These are phyloP conservation scores for Parotocinclus haroldoi DNA, from an alignment of 2,797 vertebrate genomes.

Conservation along the genomic window DNA sequence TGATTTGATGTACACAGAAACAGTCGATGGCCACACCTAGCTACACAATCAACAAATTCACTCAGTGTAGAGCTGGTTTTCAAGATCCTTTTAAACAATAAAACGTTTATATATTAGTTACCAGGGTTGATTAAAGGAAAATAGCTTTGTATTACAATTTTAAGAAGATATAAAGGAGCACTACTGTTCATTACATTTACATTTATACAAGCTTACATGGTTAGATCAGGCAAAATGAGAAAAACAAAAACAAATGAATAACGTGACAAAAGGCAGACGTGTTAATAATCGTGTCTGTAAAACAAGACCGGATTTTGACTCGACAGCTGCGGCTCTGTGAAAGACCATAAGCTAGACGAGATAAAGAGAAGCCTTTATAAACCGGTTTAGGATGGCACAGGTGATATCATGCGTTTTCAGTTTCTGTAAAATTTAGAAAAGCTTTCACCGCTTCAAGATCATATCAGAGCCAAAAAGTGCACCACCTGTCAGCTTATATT, in stretches of 20 bases:
- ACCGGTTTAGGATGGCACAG: constrained; percentile 16
- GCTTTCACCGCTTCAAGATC: neutral
- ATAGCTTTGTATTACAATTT: constrained; percentile 10
- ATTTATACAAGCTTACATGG: constrained; percentile 22
- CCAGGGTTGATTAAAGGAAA: constrained; percentile 11
- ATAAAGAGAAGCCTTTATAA: neutral
- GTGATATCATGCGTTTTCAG: neutral
- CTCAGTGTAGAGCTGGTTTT: constrained; percentile 9
- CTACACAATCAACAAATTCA: constrained; percentile 5
- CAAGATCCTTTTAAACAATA: constrained; percentile 10
- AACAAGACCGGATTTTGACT: neutral
- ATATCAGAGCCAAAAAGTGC: neutral
- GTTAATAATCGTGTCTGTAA: constrained; percentile 12
- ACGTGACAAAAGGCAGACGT: neutral
- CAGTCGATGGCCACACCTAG: constrained; percentile 10
- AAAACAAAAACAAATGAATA: neutral
- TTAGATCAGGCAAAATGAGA: constrained; percentile 6
- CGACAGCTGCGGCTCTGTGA: neutral
- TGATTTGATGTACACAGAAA: constrained; percentile 6
- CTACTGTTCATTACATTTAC: constrained; percentile 18
- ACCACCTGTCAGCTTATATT: too few species aligned
- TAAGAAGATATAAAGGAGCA: constrained; percentile 13
- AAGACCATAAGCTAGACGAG: neutral
- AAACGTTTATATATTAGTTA: constrained; percentile 21
- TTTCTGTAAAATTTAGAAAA: neutral